Base-by-base conservation (phyloP, 1,140 invertebrate genomes). In the Brachionus manjavacas region DNA sequence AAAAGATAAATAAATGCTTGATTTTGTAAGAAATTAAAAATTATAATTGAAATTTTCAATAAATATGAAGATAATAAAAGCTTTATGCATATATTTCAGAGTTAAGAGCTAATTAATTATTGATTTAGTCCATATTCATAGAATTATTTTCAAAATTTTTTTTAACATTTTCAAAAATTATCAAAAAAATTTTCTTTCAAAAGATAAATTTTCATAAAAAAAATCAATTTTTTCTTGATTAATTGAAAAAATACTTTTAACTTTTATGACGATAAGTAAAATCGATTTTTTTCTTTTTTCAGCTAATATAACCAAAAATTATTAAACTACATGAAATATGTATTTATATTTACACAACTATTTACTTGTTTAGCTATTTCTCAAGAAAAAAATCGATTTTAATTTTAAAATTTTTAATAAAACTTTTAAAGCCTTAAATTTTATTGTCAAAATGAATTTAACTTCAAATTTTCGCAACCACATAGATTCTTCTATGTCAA, bases 391-490 rank as follows among this genome's bases (percentile, higher is more conserved):
- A 60, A 60, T 60, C 52, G 52, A 60, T 60, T 60, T 60, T 60
- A 23, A 23, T 60, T 60, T 60, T 16, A 52, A 14, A n/a, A 52
- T 52, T 52, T 14, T 52, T 14, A 52, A 52, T n/a, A 52, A 52
- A 14, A n/a, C 46, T 52, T 16, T 3, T 16, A 52, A 52, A 16
- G 46, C 46, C 46, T 52, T 52, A n/a, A 4, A 52, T 52, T 14
- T 4, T 52, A 35, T 35, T 35, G 31, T 52, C 12, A 60, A 60
- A 81, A 81, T 81, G 79, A 81, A 35, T 64, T 16, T 81, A 31
- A 35, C 79, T 68, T 64, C 79, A 28, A 76, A 76, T 76, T 46
- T 76, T 11, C 79, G 79, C n/a, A 81, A 81, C 43, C 52, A 60
- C 23, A 41, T 49, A 11, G 81, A 83, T 68, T 83, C 81, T 12